These are phyloP conservation scores for Cryptosula pallasiana DNA, from an alignment of 2,888 invertebrate species.

Conservation along the genomic window DNA sequence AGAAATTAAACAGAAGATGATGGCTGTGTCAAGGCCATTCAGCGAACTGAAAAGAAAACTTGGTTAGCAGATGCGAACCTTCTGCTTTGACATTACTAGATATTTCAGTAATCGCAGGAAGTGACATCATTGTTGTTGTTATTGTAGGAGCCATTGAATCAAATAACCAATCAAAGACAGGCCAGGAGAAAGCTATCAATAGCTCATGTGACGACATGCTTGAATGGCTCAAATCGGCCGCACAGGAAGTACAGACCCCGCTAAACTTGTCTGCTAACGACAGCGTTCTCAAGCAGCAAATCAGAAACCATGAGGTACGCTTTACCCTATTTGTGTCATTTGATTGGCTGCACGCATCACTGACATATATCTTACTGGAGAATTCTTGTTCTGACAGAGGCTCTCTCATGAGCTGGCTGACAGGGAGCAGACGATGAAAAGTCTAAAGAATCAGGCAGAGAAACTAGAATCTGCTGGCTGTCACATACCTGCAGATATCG, in stretches of 20 bases:
- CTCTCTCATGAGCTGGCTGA: conserved; percentile 38
- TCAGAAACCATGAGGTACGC: conserved; percentile 72
- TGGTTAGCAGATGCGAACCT: conserved; percentile 33
- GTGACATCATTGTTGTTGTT: too few species aligned
- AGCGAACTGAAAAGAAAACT: conserved; percentile 67
- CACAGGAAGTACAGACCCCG: conserved; percentile 33
- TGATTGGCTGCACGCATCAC: too few species aligned
- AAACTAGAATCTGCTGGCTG: conserved; percentile 56
- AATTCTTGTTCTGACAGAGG: conserved; percentile 33
- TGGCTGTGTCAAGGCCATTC: conserved; percentile 79
- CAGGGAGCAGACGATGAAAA: conserved; percentile 39
- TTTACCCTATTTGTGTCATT: background rate
- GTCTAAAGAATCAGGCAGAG: conserved; percentile 80
- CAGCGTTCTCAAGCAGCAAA: conserved; percentile 75
- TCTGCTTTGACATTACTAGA: too few species aligned
- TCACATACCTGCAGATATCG: background rate
- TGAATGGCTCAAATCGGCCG: conserved; percentile 75
- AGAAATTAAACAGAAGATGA: conserved; percentile 82
- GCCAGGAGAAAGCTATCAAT: conserved; percentile 83
- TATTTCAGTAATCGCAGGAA: too few species aligned
- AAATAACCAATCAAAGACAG: conserved; percentile 76
- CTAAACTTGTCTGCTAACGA: conserved; percentile 74
- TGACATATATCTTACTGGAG: conserved; percentile 2
- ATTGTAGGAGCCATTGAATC: conserved; percentile 61
- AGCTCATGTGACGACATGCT: conserved; percentile 80